Evolutionary conservation across 2,888 invertebrate genomes (phyloP).

Genomic region (Drosophila mimetica): DNA sequence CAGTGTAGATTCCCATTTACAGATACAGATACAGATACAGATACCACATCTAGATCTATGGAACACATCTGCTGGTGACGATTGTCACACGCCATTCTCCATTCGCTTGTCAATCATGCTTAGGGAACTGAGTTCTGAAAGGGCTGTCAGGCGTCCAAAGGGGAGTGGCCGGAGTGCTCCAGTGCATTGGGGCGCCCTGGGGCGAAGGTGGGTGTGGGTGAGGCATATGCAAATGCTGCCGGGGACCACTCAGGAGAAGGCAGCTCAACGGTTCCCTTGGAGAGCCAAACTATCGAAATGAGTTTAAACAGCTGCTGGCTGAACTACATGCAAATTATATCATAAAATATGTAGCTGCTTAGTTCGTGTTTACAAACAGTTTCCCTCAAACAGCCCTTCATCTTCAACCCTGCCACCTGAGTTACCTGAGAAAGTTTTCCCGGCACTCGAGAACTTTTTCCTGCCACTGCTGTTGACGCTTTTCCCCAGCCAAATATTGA

Average conservation of each 20-base stretch:
- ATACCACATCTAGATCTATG: conserved; percentile 3
- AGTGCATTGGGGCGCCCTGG: conserved; percentile 22
- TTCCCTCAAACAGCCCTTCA: not conserved
- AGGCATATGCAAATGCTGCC: conserved; percentile 63
- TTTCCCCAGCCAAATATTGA: not conserved
- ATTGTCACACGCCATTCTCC: conserved; percentile 49
- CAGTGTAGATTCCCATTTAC: conserved; percentile 19
- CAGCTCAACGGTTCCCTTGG: conserved; percentile 9
- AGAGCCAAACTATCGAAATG: conserved; percentile 40
- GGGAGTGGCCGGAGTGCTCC: conserved; percentile 1
- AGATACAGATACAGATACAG: conserved; percentile 3
- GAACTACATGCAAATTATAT: conserved; percentile 71
- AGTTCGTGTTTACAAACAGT: conserved; percentile 2
- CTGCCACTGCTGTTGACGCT: conserved; percentile 14
- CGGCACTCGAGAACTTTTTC: conserved; percentile 17
- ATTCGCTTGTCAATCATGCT: conserved; percentile 71
- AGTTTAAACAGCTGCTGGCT: conserved; percentile 51
- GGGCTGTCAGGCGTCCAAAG: conserved; percentile 18
- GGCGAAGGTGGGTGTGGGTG: conserved; percentile 5
- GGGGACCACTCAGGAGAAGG: conserved; percentile 52
- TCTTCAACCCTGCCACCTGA: not conserved
- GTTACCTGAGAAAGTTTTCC: conserved; percentile 35
- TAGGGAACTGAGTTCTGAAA: conserved; percentile 30
- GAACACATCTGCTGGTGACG: conserved; percentile 35
- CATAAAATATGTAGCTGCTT: conserved; percentile 47